These are phyloP conservation scores for Aurelia aurita DNA, from an alignment of 30 jellyfish, hydroid and myxozoan genomes.

Conservation along the genomic window DNA sequence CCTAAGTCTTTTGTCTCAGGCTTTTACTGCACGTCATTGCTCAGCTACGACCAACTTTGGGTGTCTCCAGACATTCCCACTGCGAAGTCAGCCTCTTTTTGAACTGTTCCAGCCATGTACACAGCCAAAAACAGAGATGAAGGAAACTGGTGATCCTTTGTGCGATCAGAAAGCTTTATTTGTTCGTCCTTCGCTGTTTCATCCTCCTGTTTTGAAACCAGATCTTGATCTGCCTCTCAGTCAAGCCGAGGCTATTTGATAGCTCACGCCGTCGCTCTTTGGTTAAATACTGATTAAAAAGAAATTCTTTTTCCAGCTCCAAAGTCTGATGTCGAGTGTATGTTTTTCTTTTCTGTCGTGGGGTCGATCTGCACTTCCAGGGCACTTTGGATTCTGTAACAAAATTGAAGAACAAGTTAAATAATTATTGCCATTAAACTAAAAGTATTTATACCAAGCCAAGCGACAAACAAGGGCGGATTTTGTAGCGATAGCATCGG, in stretches of 20 bases:
- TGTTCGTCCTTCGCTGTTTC: constrained; percentile 76
- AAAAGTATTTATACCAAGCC: too few species aligned
- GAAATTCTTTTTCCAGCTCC: constrained; percentile 89
- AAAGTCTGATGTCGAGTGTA: constrained; percentile 83
- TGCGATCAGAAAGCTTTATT: background rate
- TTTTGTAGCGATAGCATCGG: too few species aligned
- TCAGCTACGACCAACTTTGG: too few species aligned
- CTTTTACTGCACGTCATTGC: too few species aligned
- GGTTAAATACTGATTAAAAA: constrained; percentile 80
- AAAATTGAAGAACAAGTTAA: background rate
- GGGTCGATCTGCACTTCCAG: constrained; percentile 84
- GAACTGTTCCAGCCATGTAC: too few species aligned
- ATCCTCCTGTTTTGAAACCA: constrained; percentile 93
- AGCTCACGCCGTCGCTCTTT: constrained; percentile 89
- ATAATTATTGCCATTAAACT: too few species aligned
- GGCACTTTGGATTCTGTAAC: constrained; percentile 72
- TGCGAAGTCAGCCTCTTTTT: too few species aligned
- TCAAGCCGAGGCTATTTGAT: constrained; percentile 71
- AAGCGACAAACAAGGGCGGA: too few species aligned
- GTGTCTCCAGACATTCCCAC: too few species aligned
- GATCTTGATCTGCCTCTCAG: constrained; percentile 89
- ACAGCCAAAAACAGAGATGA: too few species aligned
- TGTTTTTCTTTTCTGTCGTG: constrained; percentile 86
- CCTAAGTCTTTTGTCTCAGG: too few species aligned
- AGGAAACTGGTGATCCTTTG: too few species aligned